Conservation (phyloP, 37 sponge, comb jelly and placozoan genomes). For the Beroe ovata region DNA sequence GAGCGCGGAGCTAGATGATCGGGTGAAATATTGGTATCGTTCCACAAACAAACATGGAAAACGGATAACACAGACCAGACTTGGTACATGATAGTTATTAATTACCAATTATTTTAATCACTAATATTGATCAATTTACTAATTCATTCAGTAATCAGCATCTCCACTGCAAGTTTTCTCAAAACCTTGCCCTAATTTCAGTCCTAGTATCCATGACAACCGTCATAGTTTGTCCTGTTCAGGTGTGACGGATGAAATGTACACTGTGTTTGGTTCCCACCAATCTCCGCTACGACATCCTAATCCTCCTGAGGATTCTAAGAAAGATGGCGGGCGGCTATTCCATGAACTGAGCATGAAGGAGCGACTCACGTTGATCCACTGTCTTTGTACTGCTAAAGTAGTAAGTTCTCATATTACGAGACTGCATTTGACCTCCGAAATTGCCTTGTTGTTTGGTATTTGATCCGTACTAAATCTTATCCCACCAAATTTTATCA, state of each 20-base stretch:
- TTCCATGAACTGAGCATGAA: conserved; percentile 34
- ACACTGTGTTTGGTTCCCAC: conserved; percentile 5
- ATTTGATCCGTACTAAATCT: no score
- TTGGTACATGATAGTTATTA: background rate
- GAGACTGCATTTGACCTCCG: no score
- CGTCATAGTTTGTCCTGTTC: background rate
- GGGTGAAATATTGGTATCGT: conserved; percentile 8
- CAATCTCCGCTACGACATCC: background rate
- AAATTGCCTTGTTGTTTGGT: no score
- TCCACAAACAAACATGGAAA: background rate
- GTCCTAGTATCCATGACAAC: background rate
- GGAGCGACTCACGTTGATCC: conserved; percentile 12
- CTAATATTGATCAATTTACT: no score
- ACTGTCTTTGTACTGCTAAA: conserved; percentile 53
- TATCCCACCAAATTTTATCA: no score
- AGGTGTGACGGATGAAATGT: conserved; percentile 32
- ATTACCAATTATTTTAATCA: no score
- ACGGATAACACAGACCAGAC: background rate
- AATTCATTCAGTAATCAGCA: no score
- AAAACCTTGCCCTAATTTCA: no score
- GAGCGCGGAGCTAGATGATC: background rate
- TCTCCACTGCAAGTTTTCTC: no score
- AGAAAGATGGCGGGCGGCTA: background rate
- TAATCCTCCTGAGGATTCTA: background rate
- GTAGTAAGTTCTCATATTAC: conserved; percentile 58